phyloP scores from a whole-genome alignment of 2,113 vertebrate genomes.

The Ageneiosus marmoratus region DNA sequence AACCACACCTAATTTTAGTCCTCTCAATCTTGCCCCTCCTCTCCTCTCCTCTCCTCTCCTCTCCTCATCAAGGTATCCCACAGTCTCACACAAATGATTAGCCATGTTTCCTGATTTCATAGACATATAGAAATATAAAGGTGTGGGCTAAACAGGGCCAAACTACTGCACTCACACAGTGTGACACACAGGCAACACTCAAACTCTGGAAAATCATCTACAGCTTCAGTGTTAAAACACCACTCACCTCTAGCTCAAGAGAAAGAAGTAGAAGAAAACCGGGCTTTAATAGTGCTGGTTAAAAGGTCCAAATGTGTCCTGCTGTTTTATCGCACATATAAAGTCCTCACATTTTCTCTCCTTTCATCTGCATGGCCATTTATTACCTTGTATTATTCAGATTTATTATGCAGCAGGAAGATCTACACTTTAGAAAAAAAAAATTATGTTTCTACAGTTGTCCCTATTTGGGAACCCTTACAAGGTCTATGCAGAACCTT shows the following conservation, averaged over 20 bases:
- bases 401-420: slow-evolving; percentile 2
- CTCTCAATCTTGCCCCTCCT: not conserved
- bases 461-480: not conserved
- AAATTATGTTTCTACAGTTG: not conserved
- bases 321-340: slow-evolving; percentile 5
- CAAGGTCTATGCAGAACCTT: not conserved
- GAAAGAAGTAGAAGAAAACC: not conserved
- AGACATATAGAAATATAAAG: not conserved
- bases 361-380: not conserved
- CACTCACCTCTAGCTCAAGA: not conserved
- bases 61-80: slow-evolving; percentile 7
- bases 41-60: not conserved
- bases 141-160: not conserved
- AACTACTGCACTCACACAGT: not conserved
- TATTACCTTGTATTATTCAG: not conserved
- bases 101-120: not conserved
- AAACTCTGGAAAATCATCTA: not conserved
- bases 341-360: not conserved
- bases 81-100: not conserved
- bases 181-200: not conserved
- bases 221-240: not conserved
- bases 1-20: slow-evolving; percentile 57
- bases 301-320: not conserved
- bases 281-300: not conserved
- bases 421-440: not conserved